These are phyloP conservation scores for Zhuqinia jingwanae DNA, from an alignment of 2,888 invertebrate genomes.

Conservation along the genomic window DNA sequence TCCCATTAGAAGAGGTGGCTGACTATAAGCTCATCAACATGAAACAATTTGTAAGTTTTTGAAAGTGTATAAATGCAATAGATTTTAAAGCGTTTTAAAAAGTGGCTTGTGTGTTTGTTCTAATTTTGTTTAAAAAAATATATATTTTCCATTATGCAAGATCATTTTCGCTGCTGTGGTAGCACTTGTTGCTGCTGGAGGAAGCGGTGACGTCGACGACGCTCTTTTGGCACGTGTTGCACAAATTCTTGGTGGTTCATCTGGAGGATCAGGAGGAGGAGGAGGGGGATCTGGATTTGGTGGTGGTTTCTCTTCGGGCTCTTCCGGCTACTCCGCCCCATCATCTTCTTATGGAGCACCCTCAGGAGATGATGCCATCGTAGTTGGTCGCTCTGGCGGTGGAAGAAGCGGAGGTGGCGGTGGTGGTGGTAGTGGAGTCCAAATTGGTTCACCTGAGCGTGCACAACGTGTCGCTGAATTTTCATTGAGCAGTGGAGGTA, in stretches of 20 bases:
- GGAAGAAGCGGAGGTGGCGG: not conserved
- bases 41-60: conserved; percentile 62
- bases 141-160: not conserved
- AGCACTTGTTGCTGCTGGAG: conserved; percentile 72
- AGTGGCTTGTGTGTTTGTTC: not conserved
- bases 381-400: conserved; percentile 5
- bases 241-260: conserved; percentile 23
- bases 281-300: conserved; percentile 34
- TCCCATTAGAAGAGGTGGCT: not conserved
- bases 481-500: not conserved
- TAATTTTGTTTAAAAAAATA: not conserved
- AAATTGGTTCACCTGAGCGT: conserved; percentile 56
- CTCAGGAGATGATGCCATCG: not conserved
- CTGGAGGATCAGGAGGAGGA: conserved; percentile 50
- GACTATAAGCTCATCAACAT: conserved; percentile 46
- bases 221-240: conserved; percentile 58
- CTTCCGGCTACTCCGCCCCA: conserved; percentile 36
- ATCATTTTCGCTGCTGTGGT: conserved; percentile 69
- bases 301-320: conserved; percentile 14
- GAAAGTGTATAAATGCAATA: too few relatives aligned
- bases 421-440: conserved; percentile 41
- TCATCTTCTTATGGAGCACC: conserved; percentile 54
- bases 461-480: conserved; percentile 66
- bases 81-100: conserved; percentile 1
- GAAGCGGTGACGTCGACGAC: conserved; percentile 68